phyloP scores from a whole-genome alignment of 2,888 invertebrate species.

The Drosophila meridiana region DNA sequence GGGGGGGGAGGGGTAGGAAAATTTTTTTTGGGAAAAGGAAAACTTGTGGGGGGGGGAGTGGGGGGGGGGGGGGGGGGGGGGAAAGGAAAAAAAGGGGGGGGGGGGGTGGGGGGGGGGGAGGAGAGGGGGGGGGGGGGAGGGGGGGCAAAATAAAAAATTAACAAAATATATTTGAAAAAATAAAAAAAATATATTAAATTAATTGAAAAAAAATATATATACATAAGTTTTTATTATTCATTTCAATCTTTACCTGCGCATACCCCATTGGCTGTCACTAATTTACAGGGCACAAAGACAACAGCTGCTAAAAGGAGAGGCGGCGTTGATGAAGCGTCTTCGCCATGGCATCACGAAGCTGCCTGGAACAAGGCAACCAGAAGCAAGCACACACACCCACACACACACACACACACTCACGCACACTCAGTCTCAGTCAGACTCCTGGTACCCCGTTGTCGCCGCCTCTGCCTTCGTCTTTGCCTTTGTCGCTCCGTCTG shows the following conservation, averaged over 20 bases:
- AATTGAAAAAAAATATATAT: neutral
- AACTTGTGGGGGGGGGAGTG: no score
- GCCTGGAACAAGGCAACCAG: conserved; percentile 11
- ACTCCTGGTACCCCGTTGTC: conserved; percentile 9
- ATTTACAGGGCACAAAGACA: conserved; percentile 34
- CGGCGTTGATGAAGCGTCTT: conserved; percentile 53
- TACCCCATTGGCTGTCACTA: neutral
- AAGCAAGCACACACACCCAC: neutral
- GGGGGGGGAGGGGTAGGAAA: no score
- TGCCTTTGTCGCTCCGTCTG: neutral
- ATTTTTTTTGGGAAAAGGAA: no score
- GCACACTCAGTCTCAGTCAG: neutral
- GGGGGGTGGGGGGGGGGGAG: no score
- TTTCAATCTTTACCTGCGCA: neutral
- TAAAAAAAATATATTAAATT: neutral
- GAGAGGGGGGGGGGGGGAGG: no score
- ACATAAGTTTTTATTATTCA: no score
- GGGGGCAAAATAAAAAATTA: no score
- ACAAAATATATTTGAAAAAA: neutral
- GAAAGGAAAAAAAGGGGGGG: no score
- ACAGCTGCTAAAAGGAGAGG: conserved; percentile 43
- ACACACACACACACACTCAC: neutral
- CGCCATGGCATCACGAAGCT: conserved; percentile 29
- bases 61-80: no score
- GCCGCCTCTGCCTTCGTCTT: neutral